Evolutionary conservation across 2,113 vertebrate species (phyloP), one percentile per base, ranked within the genome.

Genomic region (Protobothrops flavoviridis): DNA sequence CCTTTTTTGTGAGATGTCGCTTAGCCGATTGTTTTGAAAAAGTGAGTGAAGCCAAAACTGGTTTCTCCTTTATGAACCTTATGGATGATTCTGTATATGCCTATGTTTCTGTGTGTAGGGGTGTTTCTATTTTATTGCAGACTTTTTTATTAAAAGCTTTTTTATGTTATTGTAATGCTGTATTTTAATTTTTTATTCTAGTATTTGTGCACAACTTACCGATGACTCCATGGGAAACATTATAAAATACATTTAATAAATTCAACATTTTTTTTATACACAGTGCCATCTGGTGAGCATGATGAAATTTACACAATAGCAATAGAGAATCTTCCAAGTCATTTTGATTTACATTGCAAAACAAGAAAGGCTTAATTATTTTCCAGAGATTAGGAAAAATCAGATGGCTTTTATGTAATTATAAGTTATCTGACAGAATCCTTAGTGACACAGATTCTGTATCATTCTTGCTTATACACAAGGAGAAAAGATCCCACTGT

Each of bases 201-300:
- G 17, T 81, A 43, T 81, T 3, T 81, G 33, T 81, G 7, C 33
- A 43, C 17, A 81, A 81, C 17, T 81, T 43, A 81, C 33, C 2
- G 3, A 81, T 81, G 74, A 43, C 33, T 81, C 7, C 33, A 81
- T 81, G n/a, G 33, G n/a, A 81, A 81, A 20, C n/a, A 74, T 17
- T 2, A 1, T 74, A 74, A 74, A 74, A 81, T 81, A 81, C 17
- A 20, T 81, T 39, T 21, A 39, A 81, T 81, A 39, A 57, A 48
- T 9, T 43, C 23, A 89, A 45, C 10, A 15, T 81, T 45, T 88
- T 45, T 53, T 87, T 0, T 20, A 23, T 52, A 95, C 24, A 48
- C 92, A 89, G 57, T 55, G 90, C 92, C 90, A 92, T 57, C 94
- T 90, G 93, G 81, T 81, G 93, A 93, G 91, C 23, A 90, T 8